Evolutionary conservation across 2,888 invertebrate species (phyloP), one percentile per base, ranked within the genome.

Genomic region (Drosophila subquinaria): DNA sequence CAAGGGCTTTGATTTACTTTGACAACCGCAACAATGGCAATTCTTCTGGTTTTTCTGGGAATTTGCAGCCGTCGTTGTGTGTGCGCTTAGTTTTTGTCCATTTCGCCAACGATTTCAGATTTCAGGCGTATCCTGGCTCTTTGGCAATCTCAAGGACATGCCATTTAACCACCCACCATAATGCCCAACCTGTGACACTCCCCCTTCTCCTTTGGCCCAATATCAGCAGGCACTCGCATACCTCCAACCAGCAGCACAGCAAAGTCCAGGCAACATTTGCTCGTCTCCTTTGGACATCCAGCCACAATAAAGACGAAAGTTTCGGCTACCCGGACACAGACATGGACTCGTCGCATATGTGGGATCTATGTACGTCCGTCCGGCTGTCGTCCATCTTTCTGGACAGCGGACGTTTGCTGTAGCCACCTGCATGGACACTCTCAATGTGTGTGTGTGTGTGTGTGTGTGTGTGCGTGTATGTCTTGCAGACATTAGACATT

Each of bases 1-100:
- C 70, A 59, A 63, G 56, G 20, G 73, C 76, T 80, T 84, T 86
- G 81, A 82, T 88, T 87, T 82, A 82, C 82, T 88, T 78, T 73
- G 71, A 73, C 69, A 76, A 75, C 82, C 84, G 63, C 79, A 84
- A 74, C 88, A 81, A 80, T 82, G 82, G 75, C 77, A 70, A 82
- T 84, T 79, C 71, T 73, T 80, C 71, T 66, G 68, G 52, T 66
- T 73, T 68, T 55, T 50, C 59, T 52, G 36, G 23, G 57, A 67
- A 53, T 59, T 68, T 71, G 65, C 79, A 82, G 84, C 79, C 71
- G 82, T 68, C 67, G 56, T 50, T 36, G 48, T 65, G 50, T 40
- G 62, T 38, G 47, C 62, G 63, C 53, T 66, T 56, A 48, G 57
- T 70, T 79, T 59, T 53, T 68, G 65, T 59, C 23, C 57, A 55